phyloP scores from a whole-genome alignment of 64 coral and sea anemone species.

The Pocillopora verrucosa region DNA sequence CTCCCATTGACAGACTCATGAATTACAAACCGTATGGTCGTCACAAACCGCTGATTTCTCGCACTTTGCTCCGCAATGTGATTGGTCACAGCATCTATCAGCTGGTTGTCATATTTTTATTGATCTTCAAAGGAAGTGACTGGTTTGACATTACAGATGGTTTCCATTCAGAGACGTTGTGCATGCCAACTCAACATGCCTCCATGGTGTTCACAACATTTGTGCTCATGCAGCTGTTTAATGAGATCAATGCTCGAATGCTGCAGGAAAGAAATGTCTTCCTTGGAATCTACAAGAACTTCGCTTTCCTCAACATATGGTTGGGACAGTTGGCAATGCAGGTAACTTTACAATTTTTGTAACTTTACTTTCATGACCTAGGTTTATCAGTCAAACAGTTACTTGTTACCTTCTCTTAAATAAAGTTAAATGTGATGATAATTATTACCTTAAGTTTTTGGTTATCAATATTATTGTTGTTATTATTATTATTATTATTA shows the following conservation, averaged over 20 bases:
- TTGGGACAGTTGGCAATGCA: slow-evolving; percentile 69
- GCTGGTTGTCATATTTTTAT: slow-evolving; percentile 67
- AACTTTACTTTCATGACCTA: background rate
- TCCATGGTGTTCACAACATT: slow-evolving; percentile 96
- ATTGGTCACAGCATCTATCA: slow-evolving; percentile 87
- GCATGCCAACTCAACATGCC: slow-evolving; percentile 76
- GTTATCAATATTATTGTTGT: too few species aligned
- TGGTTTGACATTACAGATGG: slow-evolving; percentile 83
- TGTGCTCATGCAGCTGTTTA: slow-evolving; percentile 98
- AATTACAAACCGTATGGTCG: slow-evolving; percentile 88
- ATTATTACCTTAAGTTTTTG: too few species aligned
- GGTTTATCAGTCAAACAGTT: background rate
- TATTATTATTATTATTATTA: too few species aligned
- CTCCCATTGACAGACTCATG: slow-evolving; percentile 85
- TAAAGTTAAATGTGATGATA: too few species aligned
- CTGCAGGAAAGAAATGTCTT: slow-evolving; percentile 92
- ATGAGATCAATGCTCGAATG: slow-evolving; percentile 92
- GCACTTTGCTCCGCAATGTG: slow-evolving; percentile 87
- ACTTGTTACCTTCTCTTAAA: too few species aligned
- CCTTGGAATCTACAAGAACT: slow-evolving; percentile 76
- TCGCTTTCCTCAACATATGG: slow-evolving; percentile 83
- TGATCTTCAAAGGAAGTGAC: slow-evolving; percentile 76
- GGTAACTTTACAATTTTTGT: slow-evolving; percentile 30
- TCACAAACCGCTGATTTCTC: slow-evolving; percentile 86
- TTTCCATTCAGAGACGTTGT: slow-evolving; percentile 63